Evolutionary conservation across 2,888 invertebrate genomes (phyloP).

Genomic region (Helicoverpa assulta): DNA sequence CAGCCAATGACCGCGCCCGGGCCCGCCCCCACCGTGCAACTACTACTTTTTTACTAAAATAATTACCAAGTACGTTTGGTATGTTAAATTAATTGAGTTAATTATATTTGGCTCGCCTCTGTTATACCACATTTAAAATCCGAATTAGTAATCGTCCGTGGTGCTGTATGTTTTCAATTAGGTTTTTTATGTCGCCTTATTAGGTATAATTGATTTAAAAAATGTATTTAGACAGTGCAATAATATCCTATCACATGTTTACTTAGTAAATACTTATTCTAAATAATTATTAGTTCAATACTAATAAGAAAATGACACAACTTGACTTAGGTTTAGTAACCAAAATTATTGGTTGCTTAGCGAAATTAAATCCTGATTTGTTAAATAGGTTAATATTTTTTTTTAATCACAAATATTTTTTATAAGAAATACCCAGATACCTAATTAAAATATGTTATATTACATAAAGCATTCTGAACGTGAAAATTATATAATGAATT

Average conservation of each 20-base stretch:
- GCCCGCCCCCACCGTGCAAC: conserved; percentile 60
- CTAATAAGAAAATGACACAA: too few relatives aligned
- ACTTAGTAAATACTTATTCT: too few relatives aligned
- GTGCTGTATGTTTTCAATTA: conserved; percentile 23
- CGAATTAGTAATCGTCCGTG: conserved; percentile 66
- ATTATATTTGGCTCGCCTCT: conserved; percentile 73
- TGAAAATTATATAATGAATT: background rate
- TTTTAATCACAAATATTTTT: too few relatives aligned
- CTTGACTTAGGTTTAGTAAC: too few relatives aligned
- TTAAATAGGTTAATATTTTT: too few relatives aligned
- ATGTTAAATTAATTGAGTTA: conserved; percentile 82
- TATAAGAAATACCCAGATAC: too few relatives aligned
- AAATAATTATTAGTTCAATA: too few relatives aligned
- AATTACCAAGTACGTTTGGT: conserved; percentile 73
- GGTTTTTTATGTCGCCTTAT: background rate
- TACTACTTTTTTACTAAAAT: conserved; percentile 78
- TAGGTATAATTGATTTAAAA: background rate
- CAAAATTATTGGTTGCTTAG: too few relatives aligned
- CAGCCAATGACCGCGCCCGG: conserved; percentile 72
- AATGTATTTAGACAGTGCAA: too few relatives aligned
- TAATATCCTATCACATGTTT: too few relatives aligned
- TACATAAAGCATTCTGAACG: background rate
- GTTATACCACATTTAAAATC: conserved; percentile 66
- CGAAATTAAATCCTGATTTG: too few relatives aligned
- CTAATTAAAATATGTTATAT: too few relatives aligned